Percentiles rank a stretch among this genome's conserved stretches.
phyloP scores from a whole-genome alignment of 2,888 invertebrate genomes.

The Nomada hirtipes region DNA sequence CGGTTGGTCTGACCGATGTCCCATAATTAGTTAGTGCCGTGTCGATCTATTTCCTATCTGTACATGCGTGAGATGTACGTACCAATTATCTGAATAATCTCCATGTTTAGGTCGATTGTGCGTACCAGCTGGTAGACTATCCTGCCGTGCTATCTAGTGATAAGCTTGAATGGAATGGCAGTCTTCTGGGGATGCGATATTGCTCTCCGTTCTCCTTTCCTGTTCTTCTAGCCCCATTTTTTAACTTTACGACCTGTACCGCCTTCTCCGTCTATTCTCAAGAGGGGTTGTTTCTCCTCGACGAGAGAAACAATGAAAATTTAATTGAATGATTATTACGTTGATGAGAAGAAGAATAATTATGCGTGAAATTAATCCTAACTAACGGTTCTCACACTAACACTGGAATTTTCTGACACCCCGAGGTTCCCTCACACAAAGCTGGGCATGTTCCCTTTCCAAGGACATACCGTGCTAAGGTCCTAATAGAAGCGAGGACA shows the following conservation, averaged over 20 bases:
- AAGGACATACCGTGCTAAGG: too few relatives aligned
- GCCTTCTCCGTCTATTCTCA: conserved; percentile 11
- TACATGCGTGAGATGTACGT: conserved; percentile 52
- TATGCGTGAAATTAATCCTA: not conserved
- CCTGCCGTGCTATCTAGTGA: conserved; percentile 42
- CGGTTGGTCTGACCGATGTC: conserved; percentile 39
- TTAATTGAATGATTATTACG: not conserved
- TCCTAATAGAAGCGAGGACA: too few relatives aligned
- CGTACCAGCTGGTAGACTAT: conserved; percentile 45
- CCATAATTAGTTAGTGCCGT: conserved; percentile 47
- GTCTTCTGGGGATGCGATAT: conserved; percentile 31
- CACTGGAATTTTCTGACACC: too few relatives aligned
- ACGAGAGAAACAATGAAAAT: conserved; percentile 8
- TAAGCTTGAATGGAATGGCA: conserved; percentile 44
- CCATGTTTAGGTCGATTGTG: conserved; percentile 78
- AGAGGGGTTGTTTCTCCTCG: not conserved
- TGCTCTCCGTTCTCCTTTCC: conserved; percentile 5
- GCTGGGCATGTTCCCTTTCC: too few relatives aligned
- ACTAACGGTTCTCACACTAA: too few relatives aligned
- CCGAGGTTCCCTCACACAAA: too few relatives aligned
- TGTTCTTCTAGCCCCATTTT: conserved; percentile 20
- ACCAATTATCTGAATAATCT: conserved; percentile 78
- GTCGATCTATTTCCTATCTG: conserved; percentile 61
- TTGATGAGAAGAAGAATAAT: not conserved
- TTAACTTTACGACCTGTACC: conserved; percentile 17